Evolutionary conservation across 1,140 invertebrate genomes (phyloP), one percentile per base, ranked within the genome.

Genomic region (Coelopa frigida): DNA sequence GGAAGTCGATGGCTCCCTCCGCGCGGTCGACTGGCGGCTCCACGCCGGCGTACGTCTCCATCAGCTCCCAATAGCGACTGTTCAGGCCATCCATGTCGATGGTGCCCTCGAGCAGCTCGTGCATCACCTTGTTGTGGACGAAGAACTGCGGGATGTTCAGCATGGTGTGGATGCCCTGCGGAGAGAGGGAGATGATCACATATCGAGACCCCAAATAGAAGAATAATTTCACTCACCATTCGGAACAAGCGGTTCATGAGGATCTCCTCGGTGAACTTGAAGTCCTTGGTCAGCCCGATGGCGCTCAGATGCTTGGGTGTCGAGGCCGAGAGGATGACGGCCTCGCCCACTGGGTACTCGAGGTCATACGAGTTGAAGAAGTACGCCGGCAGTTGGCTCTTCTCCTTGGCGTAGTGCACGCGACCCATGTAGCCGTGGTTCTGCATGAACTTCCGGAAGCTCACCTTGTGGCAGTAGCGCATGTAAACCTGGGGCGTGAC

Each of bases 371-470:
- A 68, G 40, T 75, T 72, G 20, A 66, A 67, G 32, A 58, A 63
- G 24, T 66, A 66, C 8, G 62, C 56, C 10, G 83, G 81, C 51
- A 68, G 48, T 15, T 77, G 75, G 49, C 83, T 57, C 61, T 76
- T 82, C 62, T 86, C 85, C 51, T 78, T 75, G 23, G 82, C 65
- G 60, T 87, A 87, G 54, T 85, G 76, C 36, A 88, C 76, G 53
- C 87, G 82, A 0, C 82, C 82, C 77, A 87, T 81, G 72, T 87
- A 83, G 54, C 88, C 86, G 61, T 90, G 87, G 5, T 78, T 59
- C 32, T 68, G 64, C 58, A 68, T 61, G 12, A 68, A 52, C 18
- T 65, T 68, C 11, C 56, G 43, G 29, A 64, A 68, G 14, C 57
- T 58, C 1, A 67, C 58, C 37, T 67, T 62, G 12, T 59, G 54